phyloP scores from a whole-genome alignment of 2,797 vertebrate genomes.

The Coendou prehensilis region DNA sequence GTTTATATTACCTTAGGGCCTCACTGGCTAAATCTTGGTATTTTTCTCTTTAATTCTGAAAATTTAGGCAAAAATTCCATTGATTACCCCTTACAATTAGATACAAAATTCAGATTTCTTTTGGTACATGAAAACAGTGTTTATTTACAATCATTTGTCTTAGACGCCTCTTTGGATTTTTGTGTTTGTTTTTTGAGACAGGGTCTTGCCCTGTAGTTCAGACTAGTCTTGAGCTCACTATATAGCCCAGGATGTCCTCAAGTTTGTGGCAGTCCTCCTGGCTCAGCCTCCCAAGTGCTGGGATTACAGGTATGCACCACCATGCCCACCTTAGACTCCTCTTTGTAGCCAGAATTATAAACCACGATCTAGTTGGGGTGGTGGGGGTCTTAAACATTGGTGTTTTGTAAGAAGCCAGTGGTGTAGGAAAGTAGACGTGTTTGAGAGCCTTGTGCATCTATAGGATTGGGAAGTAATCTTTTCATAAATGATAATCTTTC shows the following conservation, averaged over 20 bases:
- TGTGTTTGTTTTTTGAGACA: background rate
- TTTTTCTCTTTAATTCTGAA: background rate
- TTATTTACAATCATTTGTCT: background rate
- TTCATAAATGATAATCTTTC: background rate
- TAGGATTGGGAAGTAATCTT: background rate
- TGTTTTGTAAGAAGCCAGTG: background rate
- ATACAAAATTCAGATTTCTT: constrained; percentile 16
- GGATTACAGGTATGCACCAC: background rate
- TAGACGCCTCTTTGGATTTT: background rate
- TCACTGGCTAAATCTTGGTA: constrained; percentile 19
- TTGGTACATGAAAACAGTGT: background rate
- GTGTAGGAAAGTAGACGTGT: background rate
- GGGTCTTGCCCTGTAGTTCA: background rate
- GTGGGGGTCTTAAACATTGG: background rate
- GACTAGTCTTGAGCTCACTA: background rate
- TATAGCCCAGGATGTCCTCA: background rate
- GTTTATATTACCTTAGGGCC: background rate
- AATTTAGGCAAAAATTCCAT: constrained; percentile 12
- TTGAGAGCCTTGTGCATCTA: background rate
- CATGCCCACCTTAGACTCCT: background rate
- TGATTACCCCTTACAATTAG: background rate
- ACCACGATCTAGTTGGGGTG: background rate
- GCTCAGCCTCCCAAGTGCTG: background rate
- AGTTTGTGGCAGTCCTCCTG: background rate
- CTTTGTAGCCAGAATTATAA: background rate